Base-by-base conservation (phyloP, 2,888 invertebrate genomes). In the Linhomoeus sp. region DNA sequence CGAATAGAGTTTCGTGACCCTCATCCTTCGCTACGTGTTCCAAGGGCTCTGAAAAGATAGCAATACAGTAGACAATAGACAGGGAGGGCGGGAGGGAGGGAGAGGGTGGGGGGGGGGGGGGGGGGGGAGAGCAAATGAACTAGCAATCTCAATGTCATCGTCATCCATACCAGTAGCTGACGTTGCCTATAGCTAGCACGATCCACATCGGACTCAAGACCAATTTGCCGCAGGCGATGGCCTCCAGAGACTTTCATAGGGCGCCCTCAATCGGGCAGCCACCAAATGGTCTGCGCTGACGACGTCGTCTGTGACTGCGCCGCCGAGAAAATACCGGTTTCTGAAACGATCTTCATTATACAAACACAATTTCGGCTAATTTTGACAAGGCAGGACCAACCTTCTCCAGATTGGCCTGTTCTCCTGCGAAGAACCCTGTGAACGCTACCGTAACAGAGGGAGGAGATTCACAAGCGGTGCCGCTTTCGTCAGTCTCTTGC, bases 221-320 rank as follows among this genome's bases (percentile, higher is more conserved):
- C 63, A 78, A 78, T 56, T 79, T 77, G 51, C 81, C 81, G 22
- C 78, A 76, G 52, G 81, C 79, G 41, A 92, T 73, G 55, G 82
- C 81, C 63, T 81, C 79, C 50, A 92, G 73, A n/a, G 33, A 92
- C 73, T 65, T 88, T 88, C 58, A 80, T 76, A 0, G 87, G 86
- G 45, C 88, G 76, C 46, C 76, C 76, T 15, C 82, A 72, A 47
- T 78, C 75, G n/a, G 9, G 25, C 37, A 2, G 84, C 79, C 2
- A 94, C 77, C 37, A 94, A 73, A 66, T 94, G 90, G 0, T 87
- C 90, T 24, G 85, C 85, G 55, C 81, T 79, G 5, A 73, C 67
- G 41, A 80, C 77, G 51, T 76, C 76, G 2, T 77, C 77, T 1
- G 80, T 80, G 24, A 86, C 72, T 20, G 76, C 72, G 0, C 87